Conservation (phyloP, 1,140 invertebrate species). For the Heliconius nattereri region DNA sequence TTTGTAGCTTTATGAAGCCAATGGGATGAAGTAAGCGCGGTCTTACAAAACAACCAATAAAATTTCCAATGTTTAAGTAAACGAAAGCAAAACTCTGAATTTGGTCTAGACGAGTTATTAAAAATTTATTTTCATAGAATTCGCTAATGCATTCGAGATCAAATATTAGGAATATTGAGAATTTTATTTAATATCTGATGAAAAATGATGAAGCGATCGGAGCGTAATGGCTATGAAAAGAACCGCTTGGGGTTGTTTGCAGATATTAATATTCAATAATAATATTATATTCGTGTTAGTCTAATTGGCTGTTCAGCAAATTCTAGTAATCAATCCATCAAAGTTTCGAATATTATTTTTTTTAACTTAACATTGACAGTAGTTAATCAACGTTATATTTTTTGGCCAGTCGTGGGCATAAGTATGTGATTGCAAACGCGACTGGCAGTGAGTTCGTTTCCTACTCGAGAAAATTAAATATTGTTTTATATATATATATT, state of each 20-base stretch:
- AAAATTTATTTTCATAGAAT: constrained; percentile 71
- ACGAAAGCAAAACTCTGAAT: constrained; percentile 65
- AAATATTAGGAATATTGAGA: constrained; percentile 33
- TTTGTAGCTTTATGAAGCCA: constrained; percentile 63
- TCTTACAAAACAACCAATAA: constrained; percentile 63
- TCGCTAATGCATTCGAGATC: constrained; percentile 60
- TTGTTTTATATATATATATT: too few relatives aligned
- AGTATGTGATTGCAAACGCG: too few relatives aligned
- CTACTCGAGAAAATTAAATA: too few relatives aligned
- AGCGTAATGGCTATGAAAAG: constrained; percentile 14
- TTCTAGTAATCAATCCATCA: neutral
- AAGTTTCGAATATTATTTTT: neutral
- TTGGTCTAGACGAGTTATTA: constrained; percentile 78
- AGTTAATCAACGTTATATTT: neutral
- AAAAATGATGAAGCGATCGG: constrained; percentile 3
- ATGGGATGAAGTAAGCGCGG: constrained; percentile 68
- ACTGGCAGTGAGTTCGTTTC: too few relatives aligned
- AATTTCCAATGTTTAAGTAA: constrained; percentile 66
- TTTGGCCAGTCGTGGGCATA: too few relatives aligned
- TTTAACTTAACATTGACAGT: neutral
- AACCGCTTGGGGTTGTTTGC: constrained; percentile 14
- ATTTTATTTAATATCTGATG: constrained; percentile 25
- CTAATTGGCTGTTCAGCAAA: constrained; percentile 1
- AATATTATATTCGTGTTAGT: neutral
- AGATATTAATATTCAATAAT: constrained; percentile 1